Base-by-base conservation (phyloP, 2,888 invertebrate species). In the Drosophila imparisetae region DNA sequence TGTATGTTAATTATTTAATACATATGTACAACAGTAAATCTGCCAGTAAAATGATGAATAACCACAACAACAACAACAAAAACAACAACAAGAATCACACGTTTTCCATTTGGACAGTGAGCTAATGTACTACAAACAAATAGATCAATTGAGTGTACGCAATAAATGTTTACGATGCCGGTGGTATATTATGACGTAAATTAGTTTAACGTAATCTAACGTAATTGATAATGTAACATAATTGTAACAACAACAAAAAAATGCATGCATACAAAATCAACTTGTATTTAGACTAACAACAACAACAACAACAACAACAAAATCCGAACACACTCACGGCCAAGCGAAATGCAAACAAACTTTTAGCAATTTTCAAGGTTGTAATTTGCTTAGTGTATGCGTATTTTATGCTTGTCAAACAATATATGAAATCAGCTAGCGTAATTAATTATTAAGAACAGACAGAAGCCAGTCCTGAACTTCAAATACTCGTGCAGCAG, bases 321-420 rank as follows among this genome's bases (percentile, higher is more conserved):
- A 63, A 53, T 63, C 48, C 62, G 38, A 69, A 69, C 7, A 53
- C 49, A 42, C 32, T 52, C 32, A 50, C 24, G 30, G 50, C 62
- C 52, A 58, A 68, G 40, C 49, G 49, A 62, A 62, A 60, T 38
- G 30, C 38, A 66, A 52, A 53, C n/a, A 57, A 74, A 77, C 68
- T 65, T 67, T 89, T 90, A 91, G 91, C 91, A 91, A 92, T 91
- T 92, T 81, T 84, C 82, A 89, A 86, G 91, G 91, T 92, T 91
- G 91, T 91, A 91, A 70, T 86, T 86, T 70, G 85, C 72, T 68
- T 70, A 75, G 68, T 75, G 59, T 58, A 32, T 59, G 72, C 59
- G 32, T 64, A 60, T 66, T 57, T 48, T 64, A 60, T 67, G 62
- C 59, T 64, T 66, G 75, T 59, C 58, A 55, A 49, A 48, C 61